These are phyloP conservation scores for Altica lythri DNA, from an alignment of 2,888 invertebrate species.

Conservation along the genomic window DNA sequence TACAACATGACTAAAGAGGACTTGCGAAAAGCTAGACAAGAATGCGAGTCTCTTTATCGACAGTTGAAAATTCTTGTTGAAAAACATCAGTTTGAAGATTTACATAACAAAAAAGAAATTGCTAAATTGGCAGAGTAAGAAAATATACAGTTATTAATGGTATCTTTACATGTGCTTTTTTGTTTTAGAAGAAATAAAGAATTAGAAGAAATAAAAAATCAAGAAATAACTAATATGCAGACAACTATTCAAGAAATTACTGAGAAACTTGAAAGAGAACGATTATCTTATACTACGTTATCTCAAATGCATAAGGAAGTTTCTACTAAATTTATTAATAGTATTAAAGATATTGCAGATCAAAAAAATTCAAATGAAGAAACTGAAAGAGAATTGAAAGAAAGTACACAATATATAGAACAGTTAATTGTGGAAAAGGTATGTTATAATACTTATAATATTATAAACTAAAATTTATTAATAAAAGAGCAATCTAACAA, in stretches of 20 bases:
- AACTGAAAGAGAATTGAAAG: conserved; percentile 31
- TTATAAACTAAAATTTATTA: background rate
- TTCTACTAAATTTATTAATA: conserved; percentile 44
- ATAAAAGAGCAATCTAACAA: background rate
- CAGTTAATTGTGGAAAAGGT: conserved; percentile 36
- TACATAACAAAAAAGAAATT: conserved; percentile 34
- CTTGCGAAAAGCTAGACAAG: conserved; percentile 8
- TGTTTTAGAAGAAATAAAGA: conserved; percentile 34
- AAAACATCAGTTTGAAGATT: conserved; percentile 36
- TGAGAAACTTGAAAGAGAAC: conserved; percentile 38
- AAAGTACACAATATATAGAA: conserved; percentile 24
- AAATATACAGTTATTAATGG: background rate
- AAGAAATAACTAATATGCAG: conserved; percentile 36
- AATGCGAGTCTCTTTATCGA: conserved; percentile 26
- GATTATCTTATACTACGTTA: conserved; percentile 37
- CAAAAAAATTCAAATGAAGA: conserved; percentile 44
- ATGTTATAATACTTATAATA: background rate
- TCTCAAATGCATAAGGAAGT: conserved; percentile 46
- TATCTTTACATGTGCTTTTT: background rate
- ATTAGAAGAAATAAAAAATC: conserved; percentile 31
- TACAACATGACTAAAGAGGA: conserved; percentile 20
- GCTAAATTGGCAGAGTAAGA: conserved; percentile 34
- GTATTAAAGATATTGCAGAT: conserved; percentile 43
- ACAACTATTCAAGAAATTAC: conserved; percentile 35
- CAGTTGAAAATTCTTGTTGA: conserved; percentile 31